These are phyloP conservation scores for Protophormia terraenovae DNA, from an alignment of 2,888 invertebrate species.

Conservation along the genomic window DNA sequence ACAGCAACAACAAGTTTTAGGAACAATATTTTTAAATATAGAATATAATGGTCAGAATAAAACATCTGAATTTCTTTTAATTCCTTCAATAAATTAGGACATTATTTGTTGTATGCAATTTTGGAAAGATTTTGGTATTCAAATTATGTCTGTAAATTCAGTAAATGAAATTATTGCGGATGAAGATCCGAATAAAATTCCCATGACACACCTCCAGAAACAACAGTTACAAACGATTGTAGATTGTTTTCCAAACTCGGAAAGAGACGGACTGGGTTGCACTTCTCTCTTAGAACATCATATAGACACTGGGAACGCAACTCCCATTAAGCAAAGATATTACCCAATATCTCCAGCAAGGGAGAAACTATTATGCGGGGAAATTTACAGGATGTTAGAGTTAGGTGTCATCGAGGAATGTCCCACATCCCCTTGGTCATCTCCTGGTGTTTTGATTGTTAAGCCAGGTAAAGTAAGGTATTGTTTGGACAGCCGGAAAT, in stretches of 20 bases:
- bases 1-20: not conserved
- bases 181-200: not conserved
- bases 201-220: not conserved
- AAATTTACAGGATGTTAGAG: not conserved
- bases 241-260: not conserved
- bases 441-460: not conserved
- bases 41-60: not conserved
- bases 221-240: not conserved
- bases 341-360: not conserved
- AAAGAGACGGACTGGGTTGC: not conserved
- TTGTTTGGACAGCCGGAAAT: constrained; percentile 20
- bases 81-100: not conserved
- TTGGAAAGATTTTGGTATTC: not conserved
- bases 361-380: not conserved
- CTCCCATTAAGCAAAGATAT: not conserved
- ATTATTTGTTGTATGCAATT: not conserved
- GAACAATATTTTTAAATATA: not conserved
- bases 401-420: not conserved
- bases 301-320: not conserved
- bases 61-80: not conserved
- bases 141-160: no score
- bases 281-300: not conserved
- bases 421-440: not conserved
- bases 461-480: not conserved
- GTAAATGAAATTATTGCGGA: no score